Evolutionary conservation across 2,888 invertebrate genomes (phyloP), one percentile per base, ranked within the genome.

Genomic region (Spodoptera exigua): DNA sequence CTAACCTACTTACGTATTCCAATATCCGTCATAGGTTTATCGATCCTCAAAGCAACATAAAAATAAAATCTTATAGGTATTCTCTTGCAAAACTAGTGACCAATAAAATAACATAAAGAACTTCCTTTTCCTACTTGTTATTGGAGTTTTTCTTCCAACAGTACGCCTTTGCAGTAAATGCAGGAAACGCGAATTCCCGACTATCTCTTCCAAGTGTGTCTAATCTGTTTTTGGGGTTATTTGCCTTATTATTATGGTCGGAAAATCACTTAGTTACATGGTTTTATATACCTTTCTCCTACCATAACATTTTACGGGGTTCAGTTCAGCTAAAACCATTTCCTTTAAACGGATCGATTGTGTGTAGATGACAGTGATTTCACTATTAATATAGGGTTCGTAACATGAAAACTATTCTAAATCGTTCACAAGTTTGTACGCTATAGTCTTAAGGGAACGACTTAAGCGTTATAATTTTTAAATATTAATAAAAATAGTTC

Each of bases 91-190:
- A 73, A 70, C 52, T 52, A 64, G 49, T 14, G 17, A 13, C 51
- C 45, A 58, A 62, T 70, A 62, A 69, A 57, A 39, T 40, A 52
- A 36, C 51, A 62, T 45, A 48, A 61, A 45, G 14, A 9, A 17
- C 34, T 69, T 70, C 70, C 70, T 55, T 58, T 69, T 73, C 63
- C 70, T 62, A 41, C 52, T 73, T 58, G 48, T 62, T 69, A 70
- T 69, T 62, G 37, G 53, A 69, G 61, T 67, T 73, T 58, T 61
- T 47, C 48, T 59, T 36, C 32, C 36, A 40, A 55, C 34, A 52
- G 39, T 49, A 41, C 45, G 51, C 21, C 60, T 37, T 43, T 40
- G 58, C 47, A 63, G 37, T 56, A 37, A 57, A 48, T 48, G 63
- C 49, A 60, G 70, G 70, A 74, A 63, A 39, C 32, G 13, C 14